A percentile compares a stretch with the other conserved stretches of the same genome.
Conservation (phyloP, 1,140 invertebrate species). For the Vanessa tameamea region DNA sequence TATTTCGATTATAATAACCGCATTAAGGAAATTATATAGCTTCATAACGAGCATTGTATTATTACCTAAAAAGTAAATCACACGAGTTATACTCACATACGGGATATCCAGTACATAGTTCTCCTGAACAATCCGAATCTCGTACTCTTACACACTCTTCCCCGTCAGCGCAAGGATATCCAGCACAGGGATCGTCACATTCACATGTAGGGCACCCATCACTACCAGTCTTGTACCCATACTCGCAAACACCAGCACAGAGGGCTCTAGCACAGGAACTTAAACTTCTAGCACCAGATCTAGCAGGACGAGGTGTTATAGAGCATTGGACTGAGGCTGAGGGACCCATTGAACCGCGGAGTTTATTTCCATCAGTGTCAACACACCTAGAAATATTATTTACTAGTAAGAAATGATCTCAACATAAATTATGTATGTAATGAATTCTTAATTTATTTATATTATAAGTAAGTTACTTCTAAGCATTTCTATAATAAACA, state of each 20-base stretch:
- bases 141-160: constrained; percentile 87
- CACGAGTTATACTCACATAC: constrained; percentile 82
- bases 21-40: no score
- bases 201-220: constrained; percentile 91
- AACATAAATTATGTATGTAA: neutral
- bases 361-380: constrained; percentile 87
- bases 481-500: no score
- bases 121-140: constrained; percentile 85
- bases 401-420: neutral
- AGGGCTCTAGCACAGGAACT: constrained; percentile 80
- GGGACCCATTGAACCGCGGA: constrained; percentile 89
- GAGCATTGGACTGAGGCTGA: constrained; percentile 85
- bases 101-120: constrained; percentile 87
- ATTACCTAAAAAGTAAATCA: neutral
- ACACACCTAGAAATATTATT: constrained; percentile 82
- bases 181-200: constrained; percentile 91
- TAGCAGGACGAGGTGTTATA: constrained; percentile 54
- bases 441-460: no score
- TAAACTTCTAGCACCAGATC: constrained; percentile 70
- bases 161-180: constrained; percentile 86
- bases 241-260: constrained; percentile 91
- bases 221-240: constrained; percentile 89
- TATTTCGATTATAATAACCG: no score
- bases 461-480: no score
- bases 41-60: neutral